Base-by-base conservation (phyloP, 2,113 vertebrate species). In the Leptobrachium ailaonicum region DNA sequence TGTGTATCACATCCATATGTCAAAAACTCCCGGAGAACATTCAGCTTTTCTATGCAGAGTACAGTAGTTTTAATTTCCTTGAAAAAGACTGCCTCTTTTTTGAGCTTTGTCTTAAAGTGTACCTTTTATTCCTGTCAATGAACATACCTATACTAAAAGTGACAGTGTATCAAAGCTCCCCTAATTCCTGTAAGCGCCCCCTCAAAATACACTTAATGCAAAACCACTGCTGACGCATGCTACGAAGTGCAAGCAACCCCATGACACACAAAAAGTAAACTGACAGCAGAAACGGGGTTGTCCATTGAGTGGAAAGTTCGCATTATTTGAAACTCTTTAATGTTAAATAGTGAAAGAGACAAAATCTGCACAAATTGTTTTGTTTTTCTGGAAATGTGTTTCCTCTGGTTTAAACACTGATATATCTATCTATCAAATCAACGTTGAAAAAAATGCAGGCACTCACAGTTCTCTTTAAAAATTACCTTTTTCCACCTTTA, bases 171-270 rank as follows among this genome's bases (percentile, higher is more conserved):
- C 44, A 40, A 47, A 1, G 44, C 68, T 71, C 44, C 10, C 68
- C n/a, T 43, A 12, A 50, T 71, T 71, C 68, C 68, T 50, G 68
- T 71, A 71, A 71, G 68, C 68, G 45, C 68, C 68, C 68, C 68
- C 68, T 71, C 68, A 71, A 45, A 44, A 13, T 71, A 43, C 45
- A 71, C 43, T 70, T 44, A 43, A 71, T 20, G 44, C 45, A 32
- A 71, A 71, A 71, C 68, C 68, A 71, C 45, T 8, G 68, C 44
- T 71, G n/a, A 43, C 67, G 45, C 43, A 64, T 64, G 42, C 41
- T 40, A 11, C 64, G 41, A 66, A 41, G 2, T 40, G 40, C 9
- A 66, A 8, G 20, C 42, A 69, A 12, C 41, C 41, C 13, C 9
- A 7, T 69, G 13, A 69, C 42, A 43, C 3, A 69, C 2, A 64